phyloP scores from a whole-genome alignment of 2,797 vertebrate species.

The Poeciliopsis paucimaculata region DNA sequence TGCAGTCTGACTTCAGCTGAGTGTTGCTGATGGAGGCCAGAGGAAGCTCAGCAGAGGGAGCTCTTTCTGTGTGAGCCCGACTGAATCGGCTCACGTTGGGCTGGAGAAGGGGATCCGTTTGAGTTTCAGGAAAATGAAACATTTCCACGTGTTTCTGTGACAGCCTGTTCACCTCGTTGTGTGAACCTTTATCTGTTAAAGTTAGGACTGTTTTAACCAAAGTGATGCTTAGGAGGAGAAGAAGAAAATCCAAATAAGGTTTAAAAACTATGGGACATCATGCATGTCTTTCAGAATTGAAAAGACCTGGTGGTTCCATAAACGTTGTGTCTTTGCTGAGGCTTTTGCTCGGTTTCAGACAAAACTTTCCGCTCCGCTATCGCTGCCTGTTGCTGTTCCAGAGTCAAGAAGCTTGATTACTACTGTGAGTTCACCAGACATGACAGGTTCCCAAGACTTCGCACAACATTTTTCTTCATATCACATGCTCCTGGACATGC shows the following conservation, averaged over 20 bases:
- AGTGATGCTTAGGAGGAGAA: not conserved
- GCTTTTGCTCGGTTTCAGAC: not conserved
- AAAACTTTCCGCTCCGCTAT: not conserved
- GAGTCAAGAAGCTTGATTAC: not conserved
- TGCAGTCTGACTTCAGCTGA: slow-evolving; percentile 10
- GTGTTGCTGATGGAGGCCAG: slow-evolving; percentile 21
- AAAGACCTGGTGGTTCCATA: not conserved
- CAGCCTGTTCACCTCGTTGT: not conserved
- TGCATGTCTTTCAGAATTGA: not conserved
- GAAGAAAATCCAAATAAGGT: not conserved
- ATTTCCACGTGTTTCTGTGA: not conserved
- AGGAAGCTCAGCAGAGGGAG: slow-evolving; percentile 77
- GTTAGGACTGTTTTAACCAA: not conserved
- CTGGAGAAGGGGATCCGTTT: not conserved
- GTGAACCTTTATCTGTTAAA: not conserved
- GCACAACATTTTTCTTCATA: not conserved
- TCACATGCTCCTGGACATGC: not conserved
- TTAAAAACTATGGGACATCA: not conserved
- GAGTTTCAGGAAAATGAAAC: slow-evolving; percentile 1
- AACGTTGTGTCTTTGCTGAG: not conserved
- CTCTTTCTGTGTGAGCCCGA: slow-evolving; percentile 54
- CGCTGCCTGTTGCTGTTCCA: not conserved
- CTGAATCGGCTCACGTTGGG: not conserved
- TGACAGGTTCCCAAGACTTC: not conserved
- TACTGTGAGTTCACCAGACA: not conserved